A percentile compares a stretch with the other conserved stretches of the same genome.
phyloP scores from a whole-genome alignment of 2,797 vertebrate genomes.

The Carcharodon carcharias region DNA sequence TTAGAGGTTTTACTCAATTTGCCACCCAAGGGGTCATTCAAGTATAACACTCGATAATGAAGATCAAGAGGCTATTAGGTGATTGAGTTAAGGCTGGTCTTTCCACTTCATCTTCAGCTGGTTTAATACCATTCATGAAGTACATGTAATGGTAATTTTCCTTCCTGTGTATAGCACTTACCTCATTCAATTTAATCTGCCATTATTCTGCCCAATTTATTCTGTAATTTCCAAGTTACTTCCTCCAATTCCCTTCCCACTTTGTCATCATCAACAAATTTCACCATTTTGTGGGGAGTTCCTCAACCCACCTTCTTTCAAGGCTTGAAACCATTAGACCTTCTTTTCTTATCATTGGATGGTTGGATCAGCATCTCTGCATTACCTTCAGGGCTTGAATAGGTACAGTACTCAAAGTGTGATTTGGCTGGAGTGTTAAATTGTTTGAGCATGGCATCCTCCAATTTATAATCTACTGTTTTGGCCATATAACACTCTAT shows the following conservation, averaged over 20 bases:
- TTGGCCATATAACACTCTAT: background rate
- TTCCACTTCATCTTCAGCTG: background rate
- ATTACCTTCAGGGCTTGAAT: background rate
- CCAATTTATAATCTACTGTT: background rate
- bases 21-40: background rate
- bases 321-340: background rate
- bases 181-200: background rate
- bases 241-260: background rate
- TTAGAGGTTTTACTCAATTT: background rate
- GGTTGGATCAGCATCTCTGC: background rate
- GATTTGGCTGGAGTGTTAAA: background rate
- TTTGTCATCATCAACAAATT: background rate
- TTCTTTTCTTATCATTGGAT: background rate
- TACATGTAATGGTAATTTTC: background rate
- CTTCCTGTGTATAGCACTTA: background rate
- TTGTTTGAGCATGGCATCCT: background rate
- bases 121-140: background rate
- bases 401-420: background rate
- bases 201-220: background rate
- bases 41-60: background rate
- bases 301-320: background rate
- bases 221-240: background rate
- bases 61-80: background rate
- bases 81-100: background rate
- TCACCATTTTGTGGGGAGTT: background rate